Base-by-base conservation (phyloP, 2,888 invertebrate species). In the Machimus atricapillus region DNA sequence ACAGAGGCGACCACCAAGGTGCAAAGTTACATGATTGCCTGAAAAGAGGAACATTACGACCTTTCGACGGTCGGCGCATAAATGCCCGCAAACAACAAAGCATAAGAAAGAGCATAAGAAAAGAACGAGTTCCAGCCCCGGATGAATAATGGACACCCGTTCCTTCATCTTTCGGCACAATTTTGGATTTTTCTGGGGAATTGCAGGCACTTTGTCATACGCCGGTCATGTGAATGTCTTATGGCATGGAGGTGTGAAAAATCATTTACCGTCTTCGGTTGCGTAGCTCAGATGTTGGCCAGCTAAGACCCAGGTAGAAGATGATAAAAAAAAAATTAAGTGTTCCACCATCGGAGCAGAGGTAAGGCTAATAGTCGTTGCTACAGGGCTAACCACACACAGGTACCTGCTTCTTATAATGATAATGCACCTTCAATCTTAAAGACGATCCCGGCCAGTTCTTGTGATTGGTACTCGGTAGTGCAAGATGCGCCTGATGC, bases 191-290 rank as follows among this genome's bases (percentile, higher is more conserved):
- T 79, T 79, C 79, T 79, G 1, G 79, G 16, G 79, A 79, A 79
- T 79, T 79, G 79, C 52, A 23, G 46, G 52, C 27, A 79, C 79
- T 79, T 52, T 79, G 79, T 79, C 79, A 79, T 52, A 27, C 31
- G 52, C 79, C 79, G 79, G 52, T 79, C 79, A 27, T 27, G 52
- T 79, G 79, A 79, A 52, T 79, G 79, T 31, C 79, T 46, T 79
- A 52, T 79, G 79, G 79, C 79, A 79, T 79, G 56, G 31, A 79
- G 79, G 79, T 79, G 79, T 79, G 79, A 79, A 79, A 79, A 79
- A 79, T 79, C 52, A 56, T n/a, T 79, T 79, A 79, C 79, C 31
- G 79, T 23, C 19, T 52, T 79, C 52, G 52, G 40, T 52, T 78
- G 78, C 43, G 78, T 40, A 78, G 37, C 78, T 43, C 23, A 78